phyloP scores from a whole-genome alignment of 2,888 invertebrate genomes.

The Leptopilina myrica region DNA sequence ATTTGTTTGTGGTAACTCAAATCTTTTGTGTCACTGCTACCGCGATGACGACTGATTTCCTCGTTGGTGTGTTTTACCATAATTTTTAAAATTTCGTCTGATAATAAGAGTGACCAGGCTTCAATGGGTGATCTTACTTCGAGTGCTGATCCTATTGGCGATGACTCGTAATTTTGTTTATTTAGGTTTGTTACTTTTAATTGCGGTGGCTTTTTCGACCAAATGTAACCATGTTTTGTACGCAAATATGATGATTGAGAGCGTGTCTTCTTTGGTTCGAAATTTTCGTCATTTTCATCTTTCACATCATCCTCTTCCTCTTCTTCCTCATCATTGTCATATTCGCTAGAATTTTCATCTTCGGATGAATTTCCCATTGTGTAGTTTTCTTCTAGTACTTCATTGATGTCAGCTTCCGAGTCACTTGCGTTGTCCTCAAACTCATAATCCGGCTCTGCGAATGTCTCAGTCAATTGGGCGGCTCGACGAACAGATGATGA shows the following conservation, averaged over 20 bases:
- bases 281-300: neutral
- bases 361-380: no score
- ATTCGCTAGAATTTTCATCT: no score
- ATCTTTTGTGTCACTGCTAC: neutral
- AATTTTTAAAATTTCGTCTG: slow-evolving; percentile 44
- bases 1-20: slow-evolving; percentile 21
- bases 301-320: neutral
- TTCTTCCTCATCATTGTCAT: neutral
- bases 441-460: no score
- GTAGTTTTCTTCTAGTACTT: no score
- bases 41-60: slow-evolving; percentile 36
- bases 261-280: neutral
- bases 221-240: slow-evolving; percentile 16
- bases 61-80: slow-evolving; percentile 50
- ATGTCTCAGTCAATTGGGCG: no score
- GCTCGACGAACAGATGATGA: no score
- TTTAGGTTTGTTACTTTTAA: neutral
- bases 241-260: neutral
- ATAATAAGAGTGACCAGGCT: slow-evolving; percentile 46
- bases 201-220: neutral
- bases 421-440: no score
- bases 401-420: no score
- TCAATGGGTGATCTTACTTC: slow-evolving; percentile 29
- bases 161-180: neutral
- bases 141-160: slow-evolving; percentile 40